Evolutionary conservation across 2,113 vertebrate species (phyloP).

Genomic region (Sinocyclocheilus rhinocerous): DNA sequence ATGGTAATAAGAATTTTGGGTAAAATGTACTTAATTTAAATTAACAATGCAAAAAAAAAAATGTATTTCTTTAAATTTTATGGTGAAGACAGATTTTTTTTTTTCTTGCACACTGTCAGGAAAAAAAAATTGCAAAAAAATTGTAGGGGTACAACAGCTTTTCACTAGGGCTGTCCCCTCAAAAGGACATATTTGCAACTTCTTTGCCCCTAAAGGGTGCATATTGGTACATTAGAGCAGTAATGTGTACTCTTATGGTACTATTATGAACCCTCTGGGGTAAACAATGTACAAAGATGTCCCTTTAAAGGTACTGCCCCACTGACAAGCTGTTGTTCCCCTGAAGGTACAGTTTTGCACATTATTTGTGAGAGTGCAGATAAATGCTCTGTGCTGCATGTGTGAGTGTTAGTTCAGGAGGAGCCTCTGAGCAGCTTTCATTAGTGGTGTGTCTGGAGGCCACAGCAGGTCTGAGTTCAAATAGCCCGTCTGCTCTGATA

Average conservation of each 20-base stretch:
- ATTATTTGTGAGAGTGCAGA: not conserved
- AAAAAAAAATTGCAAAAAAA: too few species aligned
- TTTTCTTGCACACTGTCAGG: not conserved
- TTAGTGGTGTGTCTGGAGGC: not conserved
- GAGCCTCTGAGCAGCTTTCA: not conserved
- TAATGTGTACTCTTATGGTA: not conserved
- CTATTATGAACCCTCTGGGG: not conserved
- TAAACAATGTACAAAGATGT: not conserved
- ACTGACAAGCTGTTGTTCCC: not conserved
- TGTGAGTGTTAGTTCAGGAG: not conserved
- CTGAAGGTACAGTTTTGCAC: not conserved
- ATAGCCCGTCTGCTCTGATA: conserved; percentile 24
- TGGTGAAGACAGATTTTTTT: not conserved
- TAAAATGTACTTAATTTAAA: not conserved
- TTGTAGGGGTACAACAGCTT: not conserved
- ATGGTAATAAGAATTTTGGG: not conserved
- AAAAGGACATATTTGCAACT: not conserved
- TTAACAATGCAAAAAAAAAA: not conserved
- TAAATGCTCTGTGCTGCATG: not conserved
- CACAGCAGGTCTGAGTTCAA: conserved; percentile 4
- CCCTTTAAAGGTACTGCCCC: not conserved
- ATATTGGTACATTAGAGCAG: not conserved
- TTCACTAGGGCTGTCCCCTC: not conserved
- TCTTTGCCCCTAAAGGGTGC: not conserved
- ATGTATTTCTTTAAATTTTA: not conserved